Evolutionary conservation across 2,797 vertebrate genomes (phyloP).

Genomic region (Glyptemys insculpta): DNA sequence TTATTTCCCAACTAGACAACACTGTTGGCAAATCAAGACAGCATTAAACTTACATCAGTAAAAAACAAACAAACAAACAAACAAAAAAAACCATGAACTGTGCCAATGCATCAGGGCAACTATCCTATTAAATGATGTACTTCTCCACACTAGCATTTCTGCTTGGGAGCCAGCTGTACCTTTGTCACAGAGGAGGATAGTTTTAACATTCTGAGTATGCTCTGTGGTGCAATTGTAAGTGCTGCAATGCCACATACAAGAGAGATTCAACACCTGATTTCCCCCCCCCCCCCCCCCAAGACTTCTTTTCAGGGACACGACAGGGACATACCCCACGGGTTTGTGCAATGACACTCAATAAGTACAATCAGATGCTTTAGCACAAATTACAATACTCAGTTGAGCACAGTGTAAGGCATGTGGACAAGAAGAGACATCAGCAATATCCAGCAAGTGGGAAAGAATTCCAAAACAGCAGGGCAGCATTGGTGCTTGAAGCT

Average conservation of each 20-base stretch:
- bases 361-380: background rate
- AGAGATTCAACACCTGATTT: constrained; percentile 7
- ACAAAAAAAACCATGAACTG: background rate
- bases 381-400: constrained; percentile 34
- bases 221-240: background rate
- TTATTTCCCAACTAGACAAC: constrained; percentile 75
- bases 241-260: constrained; percentile 53
- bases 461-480: constrained; percentile 39
- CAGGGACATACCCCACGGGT: background rate
- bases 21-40: constrained; percentile 78
- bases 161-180: constrained; percentile 32
- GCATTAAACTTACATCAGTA: constrained; percentile 73
- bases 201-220: background rate
- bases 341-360: background rate
- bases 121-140: background rate
- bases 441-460: constrained; percentile 4
- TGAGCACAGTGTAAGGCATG: constrained; percentile 71
- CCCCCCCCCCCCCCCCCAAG: background rate
- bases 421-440: constrained; percentile 57
- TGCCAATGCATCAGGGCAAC: constrained; percentile 15
- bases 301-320: background rate
- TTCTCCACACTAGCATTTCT: background rate
- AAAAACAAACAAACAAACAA: constrained; percentile 14
- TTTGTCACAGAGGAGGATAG: background rate
- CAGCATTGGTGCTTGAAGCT: constrained; percentile 5